Percentiles rank a stretch among this genome's conserved stretches.
Conservation (phyloP, 1,140 invertebrate species). For the Drosophila ambigua region DNA sequence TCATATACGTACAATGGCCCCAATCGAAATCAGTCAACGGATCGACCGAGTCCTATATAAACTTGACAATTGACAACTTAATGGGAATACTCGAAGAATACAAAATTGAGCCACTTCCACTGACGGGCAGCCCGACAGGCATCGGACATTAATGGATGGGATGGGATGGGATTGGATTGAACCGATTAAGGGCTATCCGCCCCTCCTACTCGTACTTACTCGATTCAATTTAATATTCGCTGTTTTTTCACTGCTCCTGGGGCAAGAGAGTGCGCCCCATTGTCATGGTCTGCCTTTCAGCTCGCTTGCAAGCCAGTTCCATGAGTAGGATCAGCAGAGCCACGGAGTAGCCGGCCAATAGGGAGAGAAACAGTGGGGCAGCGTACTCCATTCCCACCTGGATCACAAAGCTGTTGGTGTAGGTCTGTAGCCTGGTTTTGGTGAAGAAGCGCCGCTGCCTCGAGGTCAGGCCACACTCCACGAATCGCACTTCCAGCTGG, state of each 20-base stretch:
- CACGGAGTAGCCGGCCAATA: slow-evolving; percentile 54
- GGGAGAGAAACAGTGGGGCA: slow-evolving; percentile 65
- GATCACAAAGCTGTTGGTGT: slow-evolving; percentile 70
- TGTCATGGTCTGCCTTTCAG: slow-evolving; percentile 1
- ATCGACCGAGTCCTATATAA: too few species aligned
- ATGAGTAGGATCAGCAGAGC: slow-evolving; percentile 49
- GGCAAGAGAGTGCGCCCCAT: background rate
- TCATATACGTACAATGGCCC: too few species aligned
- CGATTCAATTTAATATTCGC: too few species aligned
- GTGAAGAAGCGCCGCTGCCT: slow-evolving; percentile 64
- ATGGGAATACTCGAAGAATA: too few species aligned
- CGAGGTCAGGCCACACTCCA: slow-evolving; percentile 64
- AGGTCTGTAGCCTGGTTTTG: slow-evolving; percentile 64
- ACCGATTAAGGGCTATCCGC: too few species aligned
- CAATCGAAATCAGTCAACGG: too few species aligned
- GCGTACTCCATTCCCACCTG: slow-evolving; percentile 81
- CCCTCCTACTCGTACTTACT: too few species aligned
- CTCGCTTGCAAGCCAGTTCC: slow-evolving; percentile 52
- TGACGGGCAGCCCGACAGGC: too few species aligned
- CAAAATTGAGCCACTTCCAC: too few species aligned
- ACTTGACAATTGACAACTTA: too few species aligned
- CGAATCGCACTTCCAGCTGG: slow-evolving; percentile 52
- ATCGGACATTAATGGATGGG: too few species aligned
- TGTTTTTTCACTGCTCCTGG: background rate
- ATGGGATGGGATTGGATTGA: too few species aligned